Evolutionary conservation across 1,140 invertebrate species (phyloP).

Genomic region (Holotrichia oblita): DNA sequence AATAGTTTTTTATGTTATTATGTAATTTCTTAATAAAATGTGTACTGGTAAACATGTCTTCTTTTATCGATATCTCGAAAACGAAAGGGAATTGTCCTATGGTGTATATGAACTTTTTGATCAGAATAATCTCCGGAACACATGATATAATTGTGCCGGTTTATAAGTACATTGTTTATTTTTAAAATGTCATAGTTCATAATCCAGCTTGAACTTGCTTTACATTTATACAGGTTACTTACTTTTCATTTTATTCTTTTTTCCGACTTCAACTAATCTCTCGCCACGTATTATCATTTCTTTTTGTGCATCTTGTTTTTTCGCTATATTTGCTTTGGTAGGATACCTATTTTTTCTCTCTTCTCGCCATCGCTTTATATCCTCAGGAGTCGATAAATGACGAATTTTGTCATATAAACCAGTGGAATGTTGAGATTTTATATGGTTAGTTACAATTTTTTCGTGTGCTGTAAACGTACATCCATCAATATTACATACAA

Average conservation of each 20-base stretch:
- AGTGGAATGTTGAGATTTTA: slow-evolving; percentile 80
- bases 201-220: too few species aligned
- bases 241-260: slow-evolving; percentile 28
- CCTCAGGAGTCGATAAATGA: slow-evolving; percentile 77
- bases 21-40: too few species aligned
- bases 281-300: slow-evolving; percentile 76
- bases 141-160: too few species aligned
- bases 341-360: slow-evolving; percentile 81
- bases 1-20: too few species aligned
- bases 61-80: too few species aligned
- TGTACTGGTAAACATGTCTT: too few species aligned
- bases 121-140: too few species aligned
- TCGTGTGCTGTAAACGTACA: slow-evolving; percentile 83
- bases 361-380: slow-evolving; percentile 82
- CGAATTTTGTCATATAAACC: slow-evolving; percentile 81
- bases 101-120: too few species aligned
- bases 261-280: slow-evolving; percentile 61
- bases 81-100: too few species aligned
- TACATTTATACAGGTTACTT: background rate
- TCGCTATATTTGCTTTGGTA: slow-evolving; percentile 75
- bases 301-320: slow-evolving; percentile 68
- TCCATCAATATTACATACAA: slow-evolving; percentile 79
- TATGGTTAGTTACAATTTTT: slow-evolving; percentile 80
- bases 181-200: too few species aligned
- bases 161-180: too few species aligned